Evolutionary conservation across 1,140 invertebrate species (phyloP).

Genomic region (Teleopsis dalmanni): DNA sequence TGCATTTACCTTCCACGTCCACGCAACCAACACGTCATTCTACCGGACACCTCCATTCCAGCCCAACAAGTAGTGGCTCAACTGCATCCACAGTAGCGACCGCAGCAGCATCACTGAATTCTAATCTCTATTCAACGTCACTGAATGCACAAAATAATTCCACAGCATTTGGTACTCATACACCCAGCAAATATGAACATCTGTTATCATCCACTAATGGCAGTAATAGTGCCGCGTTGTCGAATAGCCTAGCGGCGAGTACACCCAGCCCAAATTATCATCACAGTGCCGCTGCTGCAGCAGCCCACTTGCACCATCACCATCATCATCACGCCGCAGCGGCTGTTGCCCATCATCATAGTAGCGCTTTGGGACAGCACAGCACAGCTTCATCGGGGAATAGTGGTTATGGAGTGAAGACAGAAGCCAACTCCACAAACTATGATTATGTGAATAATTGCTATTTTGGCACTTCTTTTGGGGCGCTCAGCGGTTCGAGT

Average conservation of each 20-base stretch:
- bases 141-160: background rate
- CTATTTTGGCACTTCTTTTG: constrained; percentile 37
- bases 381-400: constrained; percentile 18
- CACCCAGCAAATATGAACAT: constrained; percentile 16
- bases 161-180: constrained; percentile 6
- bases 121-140: constrained; percentile 3
- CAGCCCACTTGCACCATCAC: constrained; percentile 18
- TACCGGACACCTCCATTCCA: background rate
- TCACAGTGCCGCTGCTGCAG: constrained; percentile 16
- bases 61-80: background rate
- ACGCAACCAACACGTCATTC: constrained; percentile 10
- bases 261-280: constrained; percentile 38
- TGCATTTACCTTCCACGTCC: constrained; percentile 21
- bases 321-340: constrained; percentile 23
- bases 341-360: constrained; percentile 15
- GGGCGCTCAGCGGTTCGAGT: constrained; percentile 14
- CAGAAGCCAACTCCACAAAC: constrained; percentile 36
- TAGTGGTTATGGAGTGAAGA: constrained; percentile 30
- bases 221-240: background rate
- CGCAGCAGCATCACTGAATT: background rate
- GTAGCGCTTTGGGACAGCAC: constrained; percentile 11
- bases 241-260: constrained; percentile 17
- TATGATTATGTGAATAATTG: constrained; percentile 44
- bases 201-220: constrained; percentile 4
- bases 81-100: constrained; percentile 1